phyloP scores from a whole-genome alignment of 2,797 vertebrate species.

The Pseudocheirus occidentalis region DNA sequence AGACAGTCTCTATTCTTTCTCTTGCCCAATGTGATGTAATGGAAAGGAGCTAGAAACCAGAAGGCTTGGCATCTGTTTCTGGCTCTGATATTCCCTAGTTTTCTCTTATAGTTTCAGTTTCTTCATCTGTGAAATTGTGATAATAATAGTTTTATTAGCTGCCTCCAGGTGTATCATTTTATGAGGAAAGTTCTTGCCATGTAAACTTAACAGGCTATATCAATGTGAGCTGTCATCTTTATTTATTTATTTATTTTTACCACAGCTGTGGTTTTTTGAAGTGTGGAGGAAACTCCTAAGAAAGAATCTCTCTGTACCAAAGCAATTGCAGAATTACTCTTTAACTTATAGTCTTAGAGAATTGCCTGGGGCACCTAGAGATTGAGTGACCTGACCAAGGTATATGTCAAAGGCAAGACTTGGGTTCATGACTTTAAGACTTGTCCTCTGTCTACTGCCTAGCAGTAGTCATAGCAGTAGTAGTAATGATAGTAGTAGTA shows the following conservation, averaged over 20 bases:
- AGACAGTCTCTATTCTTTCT: neutral
- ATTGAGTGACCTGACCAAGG: neutral
- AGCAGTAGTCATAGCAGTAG: neutral
- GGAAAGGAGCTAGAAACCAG: neutral
- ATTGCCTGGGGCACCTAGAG: neutral
- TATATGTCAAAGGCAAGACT: neutral
- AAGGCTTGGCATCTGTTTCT: neutral
- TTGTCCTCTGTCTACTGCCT: neutral
- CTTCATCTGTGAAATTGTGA: neutral
- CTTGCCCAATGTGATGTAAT: neutral
- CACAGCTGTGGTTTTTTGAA: neutral
- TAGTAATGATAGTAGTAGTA: neutral
- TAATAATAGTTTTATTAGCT: neutral
- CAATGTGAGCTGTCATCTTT: neutral
- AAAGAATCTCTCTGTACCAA: neutral
- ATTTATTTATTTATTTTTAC: neutral
- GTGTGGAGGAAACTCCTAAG: neutral
- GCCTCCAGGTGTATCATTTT: neutral
- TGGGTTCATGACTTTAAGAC: neutral
- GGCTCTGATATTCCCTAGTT: neutral
- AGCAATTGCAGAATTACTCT: neutral
- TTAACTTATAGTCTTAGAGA: neutral
- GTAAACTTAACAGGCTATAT: neutral
- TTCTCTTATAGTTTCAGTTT: neutral
- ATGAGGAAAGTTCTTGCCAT: neutral